These are phyloP conservation scores for Mystacornis crossleyi DNA, from an alignment of 2,113 vertebrate genomes.

Conservation along the genomic window DNA sequence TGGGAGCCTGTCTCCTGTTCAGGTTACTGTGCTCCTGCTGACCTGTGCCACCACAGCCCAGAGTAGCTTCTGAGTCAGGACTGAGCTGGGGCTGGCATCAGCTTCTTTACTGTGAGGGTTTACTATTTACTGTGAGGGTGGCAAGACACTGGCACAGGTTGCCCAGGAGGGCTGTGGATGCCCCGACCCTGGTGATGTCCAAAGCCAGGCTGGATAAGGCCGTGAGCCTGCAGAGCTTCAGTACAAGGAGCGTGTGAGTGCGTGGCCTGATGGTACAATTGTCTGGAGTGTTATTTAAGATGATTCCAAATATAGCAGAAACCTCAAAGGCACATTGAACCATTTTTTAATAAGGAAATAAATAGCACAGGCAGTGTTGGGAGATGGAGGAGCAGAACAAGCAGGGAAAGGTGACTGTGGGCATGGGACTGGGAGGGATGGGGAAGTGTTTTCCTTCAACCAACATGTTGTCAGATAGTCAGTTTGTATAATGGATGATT, in stretches of 20 bases:
- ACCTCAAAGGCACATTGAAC: neutral
- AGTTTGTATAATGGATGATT: neutral
- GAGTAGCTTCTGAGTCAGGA: neutral
- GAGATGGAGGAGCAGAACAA: neutral
- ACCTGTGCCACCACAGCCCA: neutral
- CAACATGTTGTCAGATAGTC: neutral
- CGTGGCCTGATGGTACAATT: neutral
- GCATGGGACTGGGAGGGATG: neutral
- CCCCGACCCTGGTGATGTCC: neutral
- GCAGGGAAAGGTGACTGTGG: neutral
- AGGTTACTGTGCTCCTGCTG: neutral
- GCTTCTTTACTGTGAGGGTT: neutral
- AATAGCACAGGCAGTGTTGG: neutral
- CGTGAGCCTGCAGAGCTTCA: neutral
- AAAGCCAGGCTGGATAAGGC: neutral
- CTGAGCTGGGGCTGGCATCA: neutral
- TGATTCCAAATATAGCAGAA: slow-evolving; percentile 3
- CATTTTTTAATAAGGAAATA: neutral
- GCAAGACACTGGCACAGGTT: neutral
- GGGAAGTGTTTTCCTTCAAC: neutral
- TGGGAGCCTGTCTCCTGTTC: neutral
- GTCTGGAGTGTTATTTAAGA: neutral
- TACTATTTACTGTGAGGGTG: neutral
- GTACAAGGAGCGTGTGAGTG: neutral
- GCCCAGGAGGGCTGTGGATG: neutral